A percentile compares a stretch with the other conserved stretches of the same genome.
phyloP scores from a whole-genome alignment of 1,140 invertebrate species.

The Zaprionus inermis region DNA sequence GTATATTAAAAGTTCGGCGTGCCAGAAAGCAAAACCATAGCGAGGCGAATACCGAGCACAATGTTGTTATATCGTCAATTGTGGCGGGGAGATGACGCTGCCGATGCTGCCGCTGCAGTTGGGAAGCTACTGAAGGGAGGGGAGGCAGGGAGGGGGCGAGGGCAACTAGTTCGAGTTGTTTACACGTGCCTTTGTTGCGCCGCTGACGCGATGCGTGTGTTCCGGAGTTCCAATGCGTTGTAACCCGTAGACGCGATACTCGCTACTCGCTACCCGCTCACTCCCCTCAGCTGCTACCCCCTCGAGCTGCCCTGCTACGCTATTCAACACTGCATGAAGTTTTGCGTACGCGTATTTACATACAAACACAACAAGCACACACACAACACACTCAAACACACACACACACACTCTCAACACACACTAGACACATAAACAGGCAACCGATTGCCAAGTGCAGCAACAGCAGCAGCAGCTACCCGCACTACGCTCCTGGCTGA shows the following conservation, averaged over 20 bases:
- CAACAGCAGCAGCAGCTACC: slow-evolving; percentile 23
- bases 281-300: neutral
- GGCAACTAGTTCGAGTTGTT: slow-evolving; percentile 68
- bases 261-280: too few relatives aligned
- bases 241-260: neutral
- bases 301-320: neutral
- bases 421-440: slow-evolving; percentile 41
- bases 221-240: slow-evolving; percentile 35
- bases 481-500: slow-evolving; percentile 34
- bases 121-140: neutral
- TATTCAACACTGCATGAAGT: slow-evolving; percentile 70
- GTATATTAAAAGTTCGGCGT: slow-evolving; percentile 61
- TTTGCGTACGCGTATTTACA: slow-evolving; percentile 78
- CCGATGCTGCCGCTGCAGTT: slow-evolving; percentile 15
- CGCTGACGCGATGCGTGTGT: slow-evolving; percentile 75
- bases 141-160: neutral
- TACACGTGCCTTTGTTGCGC: slow-evolving; percentile 80
- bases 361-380: slow-evolving; percentile 62
- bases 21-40: slow-evolving; percentile 38
- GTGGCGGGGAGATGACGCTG: slow-evolving; percentile 36
- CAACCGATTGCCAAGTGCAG: slow-evolving; percentile 68
- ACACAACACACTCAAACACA: slow-evolving; percentile 59
- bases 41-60: slow-evolving; percentile 21
- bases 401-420: slow-evolving; percentile 15
- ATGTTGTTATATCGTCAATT: slow-evolving; percentile 72